A percentile compares a stretch with the other conserved stretches of the same genome.
phyloP scores from a whole-genome alignment of 2,888 invertebrate species.

The Luffia ferchaultella region DNA sequence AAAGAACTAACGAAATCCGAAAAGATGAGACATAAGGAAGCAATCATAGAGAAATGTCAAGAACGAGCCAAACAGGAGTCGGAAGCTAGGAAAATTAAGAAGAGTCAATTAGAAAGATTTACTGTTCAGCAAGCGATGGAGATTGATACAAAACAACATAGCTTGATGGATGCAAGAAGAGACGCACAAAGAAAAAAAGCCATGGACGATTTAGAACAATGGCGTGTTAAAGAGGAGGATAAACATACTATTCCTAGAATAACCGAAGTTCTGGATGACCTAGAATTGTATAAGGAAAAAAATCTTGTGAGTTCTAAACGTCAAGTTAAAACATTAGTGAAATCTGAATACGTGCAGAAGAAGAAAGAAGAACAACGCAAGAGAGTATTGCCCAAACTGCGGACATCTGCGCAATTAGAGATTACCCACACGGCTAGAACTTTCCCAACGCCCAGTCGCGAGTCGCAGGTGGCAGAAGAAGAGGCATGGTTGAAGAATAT shows the following conservation, averaged over 20 bases:
- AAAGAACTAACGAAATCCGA: slow-evolving; percentile 63
- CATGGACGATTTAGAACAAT: slow-evolving; percentile 71
- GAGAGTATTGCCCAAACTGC: slow-evolving; percentile 59
- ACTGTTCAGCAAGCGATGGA: slow-evolving; percentile 55
- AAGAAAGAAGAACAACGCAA: slow-evolving; percentile 38
- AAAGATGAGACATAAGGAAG: slow-evolving; percentile 62
- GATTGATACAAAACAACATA: slow-evolving; percentile 56
- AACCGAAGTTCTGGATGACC: slow-evolving; percentile 15
- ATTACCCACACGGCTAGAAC: slow-evolving; percentile 77
- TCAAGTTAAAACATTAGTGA: slow-evolving; percentile 26
- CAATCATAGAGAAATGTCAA: slow-evolving; percentile 64
- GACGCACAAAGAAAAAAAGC: slow-evolving; percentile 69
- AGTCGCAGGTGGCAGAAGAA: slow-evolving; percentile 75
- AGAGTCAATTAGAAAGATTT: slow-evolving; percentile 63
- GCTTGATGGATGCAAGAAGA: slow-evolving; percentile 70
- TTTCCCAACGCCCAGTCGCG: slow-evolving; percentile 84
- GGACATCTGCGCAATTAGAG: slow-evolving; percentile 66
- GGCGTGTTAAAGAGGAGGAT: slow-evolving; percentile 34
- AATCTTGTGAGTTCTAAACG: slow-evolving; percentile 17
- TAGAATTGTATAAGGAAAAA: slow-evolving; percentile 12
- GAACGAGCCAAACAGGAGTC: slow-evolving; percentile 58
- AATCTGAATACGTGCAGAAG: slow-evolving; percentile 40
- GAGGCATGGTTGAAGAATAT: slow-evolving; percentile 84
- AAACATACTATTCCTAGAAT: slow-evolving; percentile 14
- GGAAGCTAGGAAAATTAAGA: slow-evolving; percentile 59